Conservation (phyloP, 2,113 vertebrate genomes). For the Urocitellus parryii region DNA sequence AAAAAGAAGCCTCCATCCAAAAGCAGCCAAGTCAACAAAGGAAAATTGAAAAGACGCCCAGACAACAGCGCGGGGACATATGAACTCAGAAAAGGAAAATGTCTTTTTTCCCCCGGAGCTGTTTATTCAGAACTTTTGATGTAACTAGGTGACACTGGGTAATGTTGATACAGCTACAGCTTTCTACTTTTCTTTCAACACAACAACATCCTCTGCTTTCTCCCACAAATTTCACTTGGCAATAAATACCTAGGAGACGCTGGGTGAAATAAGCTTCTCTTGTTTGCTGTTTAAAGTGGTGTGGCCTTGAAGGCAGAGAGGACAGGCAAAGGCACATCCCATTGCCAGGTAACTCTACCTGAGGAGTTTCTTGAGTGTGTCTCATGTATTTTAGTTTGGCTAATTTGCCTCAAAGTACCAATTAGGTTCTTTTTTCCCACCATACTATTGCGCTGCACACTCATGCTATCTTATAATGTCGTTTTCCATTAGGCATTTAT, state of each 20-base stretch:
- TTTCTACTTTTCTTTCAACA: constrained; percentile 49
- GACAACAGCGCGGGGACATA: constrained; percentile 50
- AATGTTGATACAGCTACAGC: not conserved
- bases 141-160: constrained; percentile 65
- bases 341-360: not conserved
- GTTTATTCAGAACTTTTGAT: constrained; percentile 65
- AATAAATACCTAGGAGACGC: constrained; percentile 40
- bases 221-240: constrained; percentile 17
- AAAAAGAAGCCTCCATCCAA: constrained; percentile 31
- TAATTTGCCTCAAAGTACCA: constrained; percentile 4
- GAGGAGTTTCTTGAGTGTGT: constrained; percentile 12
- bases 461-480: not conserved
- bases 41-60: constrained; percentile 70
- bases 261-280: constrained; percentile 28
- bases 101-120: constrained; percentile 35
- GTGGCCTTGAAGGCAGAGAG: not conserved
- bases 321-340: constrained; percentile 32
- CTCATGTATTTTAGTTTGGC: constrained; percentile 17
- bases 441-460: not conserved
- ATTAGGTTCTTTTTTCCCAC: not conserved
- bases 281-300: constrained; percentile 57
- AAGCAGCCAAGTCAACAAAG: constrained; percentile 70
- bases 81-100: constrained; percentile 70
- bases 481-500: not conserved
- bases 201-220: not conserved